These are phyloP conservation scores for Zoroaster sp. DNA, from an alignment of 53 echinoderm and acorn worm genomes.

Conservation along the genomic window DNA sequence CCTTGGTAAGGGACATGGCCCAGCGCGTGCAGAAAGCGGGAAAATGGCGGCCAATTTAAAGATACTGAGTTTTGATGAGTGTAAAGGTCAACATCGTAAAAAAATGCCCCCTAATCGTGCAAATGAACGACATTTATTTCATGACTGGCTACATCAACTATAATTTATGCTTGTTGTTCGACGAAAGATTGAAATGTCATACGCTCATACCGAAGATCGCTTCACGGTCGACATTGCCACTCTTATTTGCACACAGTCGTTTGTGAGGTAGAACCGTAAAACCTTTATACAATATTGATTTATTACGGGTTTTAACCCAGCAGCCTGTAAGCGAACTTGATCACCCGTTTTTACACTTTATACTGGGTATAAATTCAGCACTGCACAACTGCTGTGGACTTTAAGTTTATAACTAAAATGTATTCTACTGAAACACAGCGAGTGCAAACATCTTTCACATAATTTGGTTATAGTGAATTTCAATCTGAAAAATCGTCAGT, in stretches of 20 bases:
- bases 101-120: not conserved
- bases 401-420: too few species aligned
- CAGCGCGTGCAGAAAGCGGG: not conserved
- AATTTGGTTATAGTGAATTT: too few species aligned
- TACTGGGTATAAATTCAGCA: too few species aligned
- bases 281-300: too few species aligned
- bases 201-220: not conserved
- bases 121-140: not conserved
- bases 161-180: constrained; percentile 1
- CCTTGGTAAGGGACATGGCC: not conserved
- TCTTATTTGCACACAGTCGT: not conserved
- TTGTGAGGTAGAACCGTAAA: too few species aligned
- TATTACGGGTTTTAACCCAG: too few species aligned
- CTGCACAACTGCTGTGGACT: too few species aligned
- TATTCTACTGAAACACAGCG: too few species aligned
- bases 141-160: not conserved
- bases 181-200: not conserved
- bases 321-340: too few species aligned
- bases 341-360: too few species aligned
- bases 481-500: too few species aligned
- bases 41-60: not conserved
- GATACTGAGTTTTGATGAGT: not conserved
- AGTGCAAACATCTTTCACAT: too few species aligned
- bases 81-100: not conserved
- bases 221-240: not conserved